Base-by-base conservation (phyloP, 2,113 vertebrate genomes). In the Ammospiza nelsoni region DNA sequence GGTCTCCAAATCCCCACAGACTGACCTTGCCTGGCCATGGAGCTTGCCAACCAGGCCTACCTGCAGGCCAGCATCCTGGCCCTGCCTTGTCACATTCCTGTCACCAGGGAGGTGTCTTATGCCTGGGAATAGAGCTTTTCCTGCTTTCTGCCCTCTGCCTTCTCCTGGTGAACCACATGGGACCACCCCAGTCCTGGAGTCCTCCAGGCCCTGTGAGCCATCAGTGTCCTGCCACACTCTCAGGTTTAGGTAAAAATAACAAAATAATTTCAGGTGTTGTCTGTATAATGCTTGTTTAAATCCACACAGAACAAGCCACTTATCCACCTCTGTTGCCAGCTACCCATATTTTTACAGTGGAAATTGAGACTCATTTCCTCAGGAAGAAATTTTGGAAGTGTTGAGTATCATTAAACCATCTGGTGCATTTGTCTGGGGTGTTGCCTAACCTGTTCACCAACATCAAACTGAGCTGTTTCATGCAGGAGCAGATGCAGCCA, bases 301-400 rank as follows among this genome's bases (percentile, higher is more conserved):
- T 10, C 5, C 15, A 41, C 16, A 13, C 11, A 22, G 57, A 52
- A 52, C 27, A 71, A 91, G 17, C 3, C 58, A 15, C 41, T 69
- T 91, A 71, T 13, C 31, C 27, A 27, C 3, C 29, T 73, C 43
- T 43, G 5, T 28, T 11, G 1, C 25, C n/a, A 46, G 43, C 29
- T 54, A 82, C 6, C 21, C 29, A 16, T 76, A 59, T 20, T 52
- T 87, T 95, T 78, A 84, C 46, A 61, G 15, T 59, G 72, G 67
- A 95, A 87, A 78, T 37, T 87, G 43, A 9, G 63, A 49, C 79
- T 96, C 10, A 5, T 85, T 69, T 97, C 48, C 51, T 67, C 35
- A 89, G 84, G 48, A 95, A 88, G 84, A 88, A 92, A 92, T 80
- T 83, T 84, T 81, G 90, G 78, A 96, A 93, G 54, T 48, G 25